Percentiles rank a stretch among this genome's conserved stretches.
These are phyloP conservation scores for Ostrea edulis DNA, from an alignment of 1,140 invertebrate species.

Conservation along the genomic window DNA sequence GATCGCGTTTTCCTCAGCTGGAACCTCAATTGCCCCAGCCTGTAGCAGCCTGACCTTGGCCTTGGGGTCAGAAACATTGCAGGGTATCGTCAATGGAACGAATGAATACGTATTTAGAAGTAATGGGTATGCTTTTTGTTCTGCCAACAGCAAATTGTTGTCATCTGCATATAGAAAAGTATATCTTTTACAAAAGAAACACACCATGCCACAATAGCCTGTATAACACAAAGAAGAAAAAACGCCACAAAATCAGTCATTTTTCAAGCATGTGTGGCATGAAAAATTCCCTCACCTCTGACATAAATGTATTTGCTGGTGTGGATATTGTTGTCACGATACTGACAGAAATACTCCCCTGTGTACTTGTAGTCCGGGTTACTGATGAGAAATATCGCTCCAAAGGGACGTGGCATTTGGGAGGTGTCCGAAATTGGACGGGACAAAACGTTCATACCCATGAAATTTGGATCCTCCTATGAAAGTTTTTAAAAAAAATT, in stretches of 20 bases:
- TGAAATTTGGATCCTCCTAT: conserved; percentile 9
- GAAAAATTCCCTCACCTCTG: conserved; percentile 45
- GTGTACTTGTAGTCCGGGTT: conserved; percentile 61
- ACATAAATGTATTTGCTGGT: conserved; percentile 58
- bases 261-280: neutral
- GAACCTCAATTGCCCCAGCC: neutral
- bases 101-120: neutral
- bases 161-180: conserved; percentile 59
- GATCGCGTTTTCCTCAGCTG: conserved; percentile 43
- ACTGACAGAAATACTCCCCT: conserved; percentile 60
- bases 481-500: neutral
- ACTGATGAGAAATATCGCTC: conserved; percentile 43
- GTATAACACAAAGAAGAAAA: too few species aligned
- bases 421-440: neutral
- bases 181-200: too few species aligned
- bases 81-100: conserved; percentile 43
- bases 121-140: neutral
- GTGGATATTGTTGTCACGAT: conserved; percentile 41
- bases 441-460: neutral
- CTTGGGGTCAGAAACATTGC: conserved; percentile 61
- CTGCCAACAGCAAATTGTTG: conserved; percentile 46
- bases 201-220: too few species aligned
- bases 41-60: conserved; percentile 58
- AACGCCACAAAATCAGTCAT: neutral
- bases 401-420: conserved; percentile 16